phyloP scores from a whole-genome alignment of 2,888 invertebrate genomes.

The Physocephala rufipes region DNA sequence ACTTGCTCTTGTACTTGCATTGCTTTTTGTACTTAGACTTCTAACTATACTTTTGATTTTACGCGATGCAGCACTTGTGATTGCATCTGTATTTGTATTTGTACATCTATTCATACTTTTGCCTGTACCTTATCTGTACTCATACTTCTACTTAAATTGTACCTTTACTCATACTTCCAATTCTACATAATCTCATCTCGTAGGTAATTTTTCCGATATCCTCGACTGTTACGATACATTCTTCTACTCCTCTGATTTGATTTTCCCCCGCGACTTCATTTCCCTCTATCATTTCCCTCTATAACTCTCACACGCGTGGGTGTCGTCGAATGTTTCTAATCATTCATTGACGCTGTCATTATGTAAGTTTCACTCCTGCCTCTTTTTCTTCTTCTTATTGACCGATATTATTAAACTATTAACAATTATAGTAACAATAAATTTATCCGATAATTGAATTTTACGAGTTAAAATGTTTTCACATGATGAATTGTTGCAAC shows the following conservation, averaged over 20 bases:
- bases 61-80: conserved; percentile 22
- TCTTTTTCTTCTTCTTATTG: too few species aligned
- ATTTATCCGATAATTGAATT: not conserved
- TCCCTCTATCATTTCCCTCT: too few species aligned
- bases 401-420: not conserved
- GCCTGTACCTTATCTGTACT: conserved; percentile 9
- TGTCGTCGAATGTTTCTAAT: not conserved
- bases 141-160: not conserved
- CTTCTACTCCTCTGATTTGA: not conserved
- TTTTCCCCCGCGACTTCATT: not conserved
- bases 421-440: conserved; percentile 1
- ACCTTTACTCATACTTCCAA: not conserved
- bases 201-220: not conserved
- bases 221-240: not conserved
- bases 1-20: conserved; percentile 26
- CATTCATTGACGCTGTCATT: conserved; percentile 1
- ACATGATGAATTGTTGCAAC: conserved; percentile 24
- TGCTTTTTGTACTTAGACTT: conserved; percentile 16
- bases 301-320: not conserved
- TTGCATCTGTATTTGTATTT: conserved; percentile 28
- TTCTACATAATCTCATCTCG: too few species aligned
- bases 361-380: not conserved
- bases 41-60: conserved; percentile 19
- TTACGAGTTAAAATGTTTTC: conserved; percentile 17
- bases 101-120: conserved; percentile 45